Base-by-base conservation (phyloP, 2,888 invertebrate genomes). In the Conchocele bisecta region DNA sequence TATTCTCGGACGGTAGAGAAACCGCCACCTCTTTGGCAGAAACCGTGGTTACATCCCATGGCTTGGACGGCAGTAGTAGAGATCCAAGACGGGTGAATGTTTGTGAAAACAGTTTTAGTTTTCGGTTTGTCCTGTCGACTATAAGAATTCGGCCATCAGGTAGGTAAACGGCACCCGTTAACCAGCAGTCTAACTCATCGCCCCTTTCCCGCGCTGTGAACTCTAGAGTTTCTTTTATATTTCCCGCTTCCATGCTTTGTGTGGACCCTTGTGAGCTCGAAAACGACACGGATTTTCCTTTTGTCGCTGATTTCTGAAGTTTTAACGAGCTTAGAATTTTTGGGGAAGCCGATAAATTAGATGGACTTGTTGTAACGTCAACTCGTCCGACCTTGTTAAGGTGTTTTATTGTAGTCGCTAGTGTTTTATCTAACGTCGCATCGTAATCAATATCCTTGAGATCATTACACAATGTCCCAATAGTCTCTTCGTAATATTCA, bases 41-140 rank as follows among this genome's bases (percentile, higher is more conserved):
- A 1, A 79, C 64, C n/a, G 64, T 37, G 0, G 81, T 70, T 5
- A 83, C 67, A 51, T 83, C 82, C 82, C 82, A 83, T 2, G 82
- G 81, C 56, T 78, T 81, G 3, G 82, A 78, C 11, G 74, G 68
- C 26, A 83, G 58, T 0, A 39, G 20, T 5, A 79, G 46, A 20
- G 70, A 72, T 9, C 46, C 53, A 1, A 78, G 35, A 5, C 65
- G 68, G 9, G 65, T 58, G 24, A 71, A 79, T 20, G 59, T 73
- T 20, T 67, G 81, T 15, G 66, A 72, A 44, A 78, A 83, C 39
- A 83, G 20, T 24, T 83, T 83, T 22, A 83, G 61, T 17, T 83
- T 83, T 41, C 68, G 58, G 61, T 83, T 83, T 7, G 77, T 72
- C 24, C 82, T 56, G 44, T 83, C 82, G 7, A 76, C 81, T 1